Evolutionary conservation across 2,113 vertebrate species (phyloP), one percentile per base, ranked within the genome.

Genomic region (Muntiacus muntjak): DNA sequence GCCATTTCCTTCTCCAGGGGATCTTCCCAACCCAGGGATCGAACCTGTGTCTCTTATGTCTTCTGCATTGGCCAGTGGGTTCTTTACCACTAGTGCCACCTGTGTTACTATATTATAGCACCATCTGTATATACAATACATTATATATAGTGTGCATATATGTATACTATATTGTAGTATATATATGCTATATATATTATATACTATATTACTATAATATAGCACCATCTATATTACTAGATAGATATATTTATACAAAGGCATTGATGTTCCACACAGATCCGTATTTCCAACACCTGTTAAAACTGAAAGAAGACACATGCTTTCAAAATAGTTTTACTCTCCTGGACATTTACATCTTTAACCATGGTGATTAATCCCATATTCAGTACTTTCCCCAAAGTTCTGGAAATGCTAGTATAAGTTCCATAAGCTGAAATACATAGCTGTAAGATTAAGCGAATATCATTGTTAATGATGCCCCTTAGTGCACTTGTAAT

Each of bases 391-490:
- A 50, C 57, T 97, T 98, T 98, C 96, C 98, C 95, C 50, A 1
- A 76, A 97, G 96, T 52, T 98, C 76, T 97, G 47, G 98, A 98
- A 98, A 97, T 98, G 86, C 92, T 36, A 13, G 1, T 94, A 86
- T 97, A 83, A 25, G 1, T 96, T 97, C 81, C 93, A 95, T 92
- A 98, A 97, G 97, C 57, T 94, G 87, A 97, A 98, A 97, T 96
- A 33, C n/a, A 92, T 26, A 85, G 60, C 93, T 97, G 17, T 96
- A 87, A 98, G 87, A 43, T 96, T 98, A 98, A 97, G 45, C 96
- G 85, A 98, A 92, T 96, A 97, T 95, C 57, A 97, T 97, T 97
- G 91, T 92, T 98, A 98, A 98, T 16, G 33, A 96, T 58, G 17
- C 67, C 87, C 64, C 94, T 98, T 89, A 96, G 94, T 93, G 50